A percentile compares a stretch with the other conserved stretches of the same genome.
phyloP scores from a whole-genome alignment of 2,113 vertebrate species.

The Paratilapia polleni region DNA sequence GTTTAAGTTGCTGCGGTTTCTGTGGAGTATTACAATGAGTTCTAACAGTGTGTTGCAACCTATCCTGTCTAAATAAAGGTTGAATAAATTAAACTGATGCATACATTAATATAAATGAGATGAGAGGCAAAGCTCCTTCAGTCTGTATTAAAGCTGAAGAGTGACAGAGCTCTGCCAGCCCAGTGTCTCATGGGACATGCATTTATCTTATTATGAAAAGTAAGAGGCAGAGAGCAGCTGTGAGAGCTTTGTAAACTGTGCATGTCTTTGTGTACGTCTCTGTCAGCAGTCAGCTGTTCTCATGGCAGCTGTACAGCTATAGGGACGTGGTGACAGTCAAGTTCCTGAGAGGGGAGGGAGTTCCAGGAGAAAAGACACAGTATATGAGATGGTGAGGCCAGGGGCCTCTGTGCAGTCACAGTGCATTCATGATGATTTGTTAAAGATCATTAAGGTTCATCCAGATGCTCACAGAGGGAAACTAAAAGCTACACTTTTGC shows the following conservation, averaged over 20 bases:
- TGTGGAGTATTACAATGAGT: too few species aligned
- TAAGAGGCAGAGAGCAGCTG: constrained; percentile 22
- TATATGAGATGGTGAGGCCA: not conserved
- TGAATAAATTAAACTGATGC: not conserved
- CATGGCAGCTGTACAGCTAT: not conserved
- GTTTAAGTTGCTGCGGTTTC: too few species aligned
- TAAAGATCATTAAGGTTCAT: not conserved
- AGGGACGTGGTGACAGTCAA: constrained; percentile 11
- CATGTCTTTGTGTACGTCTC: not conserved
- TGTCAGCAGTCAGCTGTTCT: not conserved
- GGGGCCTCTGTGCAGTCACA: not conserved
- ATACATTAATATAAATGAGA: not conserved
- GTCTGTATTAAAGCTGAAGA: not conserved
- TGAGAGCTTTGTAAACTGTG: not conserved
- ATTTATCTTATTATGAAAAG: not conserved
- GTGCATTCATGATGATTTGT: not conserved
- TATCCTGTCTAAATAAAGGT: too few species aligned
- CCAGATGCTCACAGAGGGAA: not conserved
- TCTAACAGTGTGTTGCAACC: too few species aligned
- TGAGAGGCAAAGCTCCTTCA: not conserved
- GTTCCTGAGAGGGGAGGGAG: not conserved
- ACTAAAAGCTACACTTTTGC: not conserved
- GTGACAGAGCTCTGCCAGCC: not conserved
- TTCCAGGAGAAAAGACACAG: not conserved
- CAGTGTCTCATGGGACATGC: rapidly evolving